Conservation (phyloP, 2,888 invertebrate genomes). For the Lochmaea capreae region DNA sequence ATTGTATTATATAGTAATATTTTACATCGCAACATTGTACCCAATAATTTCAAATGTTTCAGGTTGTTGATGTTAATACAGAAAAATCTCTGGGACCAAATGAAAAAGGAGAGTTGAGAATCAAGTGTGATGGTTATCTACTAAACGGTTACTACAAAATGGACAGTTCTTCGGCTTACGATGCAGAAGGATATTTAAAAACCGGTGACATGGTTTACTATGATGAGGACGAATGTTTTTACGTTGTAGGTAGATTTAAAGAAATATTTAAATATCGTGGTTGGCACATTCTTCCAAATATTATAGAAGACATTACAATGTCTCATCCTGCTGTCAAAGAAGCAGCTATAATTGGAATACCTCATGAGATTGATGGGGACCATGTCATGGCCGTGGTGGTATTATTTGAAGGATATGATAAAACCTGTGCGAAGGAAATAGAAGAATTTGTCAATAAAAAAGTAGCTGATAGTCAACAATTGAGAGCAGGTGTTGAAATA, state of each 20-base stretch:
- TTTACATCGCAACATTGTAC: not conserved
- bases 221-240: conserved; percentile 65
- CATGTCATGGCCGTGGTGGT: conserved; percentile 66
- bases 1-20: not conserved
- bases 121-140: conserved; percentile 59
- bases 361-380: conserved; percentile 77
- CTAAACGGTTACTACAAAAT: conserved; percentile 66
- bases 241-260: conserved; percentile 65
- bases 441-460: conserved; percentile 61
- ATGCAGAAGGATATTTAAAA: conserved; percentile 65
- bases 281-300: conserved; percentile 77
- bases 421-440: conserved; percentile 31
- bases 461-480: conserved; percentile 38
- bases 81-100: conserved; percentile 65
- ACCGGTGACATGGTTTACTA: conserved; percentile 67
- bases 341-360: conserved; percentile 78
- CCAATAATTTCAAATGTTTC: conserved; percentile 9
- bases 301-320: conserved; percentile 78
- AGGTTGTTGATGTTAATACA: conserved; percentile 67
- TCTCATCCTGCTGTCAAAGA: conserved; percentile 79
- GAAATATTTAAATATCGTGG: conserved; percentile 66
- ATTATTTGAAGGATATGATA: conserved; percentile 54
- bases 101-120: conserved; percentile 67
- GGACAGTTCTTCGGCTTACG: conserved; percentile 62
- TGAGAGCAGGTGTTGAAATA: conserved; percentile 44